A percentile compares a stretch with the other conserved stretches of the same genome.
Evolutionary conservation across 2,797 vertebrate genomes (phyloP).

Genomic region (Euphonia xanthogaster): DNA sequence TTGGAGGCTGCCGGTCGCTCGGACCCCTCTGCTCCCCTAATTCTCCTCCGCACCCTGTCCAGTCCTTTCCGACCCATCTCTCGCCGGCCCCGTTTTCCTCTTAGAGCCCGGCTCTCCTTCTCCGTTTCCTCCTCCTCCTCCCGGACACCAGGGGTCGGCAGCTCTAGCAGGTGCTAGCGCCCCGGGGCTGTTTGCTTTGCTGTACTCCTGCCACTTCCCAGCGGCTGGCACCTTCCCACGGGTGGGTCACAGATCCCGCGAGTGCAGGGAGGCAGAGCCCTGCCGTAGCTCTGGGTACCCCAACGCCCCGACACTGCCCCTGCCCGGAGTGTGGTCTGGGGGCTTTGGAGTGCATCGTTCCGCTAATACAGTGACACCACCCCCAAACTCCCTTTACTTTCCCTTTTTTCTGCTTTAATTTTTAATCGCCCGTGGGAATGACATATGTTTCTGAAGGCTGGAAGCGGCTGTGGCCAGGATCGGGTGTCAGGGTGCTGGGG

Average conservation of each 20-base stretch:
- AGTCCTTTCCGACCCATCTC: no score
- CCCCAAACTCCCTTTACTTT: not conserved
- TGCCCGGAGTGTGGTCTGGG: rapidly evolving
- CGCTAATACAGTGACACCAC: not conserved
- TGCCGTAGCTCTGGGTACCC: not conserved
- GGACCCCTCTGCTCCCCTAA: not conserved
- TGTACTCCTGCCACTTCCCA: not conserved
- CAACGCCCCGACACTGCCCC: not conserved
- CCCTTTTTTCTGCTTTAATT: slow-evolving; percentile 55
- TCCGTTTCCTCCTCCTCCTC: not conserved
- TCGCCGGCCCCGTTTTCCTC: not conserved
- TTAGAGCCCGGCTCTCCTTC: not conserved
- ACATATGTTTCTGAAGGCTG: slow-evolving; percentile 47
- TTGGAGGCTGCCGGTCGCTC: not conserved
- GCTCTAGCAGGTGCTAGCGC: not conserved
- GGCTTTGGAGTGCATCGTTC: not conserved
- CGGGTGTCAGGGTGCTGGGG: slow-evolving; percentile 39
- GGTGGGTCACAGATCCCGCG: not conserved
- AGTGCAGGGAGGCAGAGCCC: not conserved
- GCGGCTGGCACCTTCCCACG: not conserved
- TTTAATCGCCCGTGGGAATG: slow-evolving; percentile 40
- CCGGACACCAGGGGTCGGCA: not conserved
- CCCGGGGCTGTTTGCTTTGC: not conserved
- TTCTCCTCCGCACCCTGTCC: no score
- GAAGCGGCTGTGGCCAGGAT: not conserved